These are phyloP conservation scores for Porites australiensis DNA, from an alignment of 64 coral and sea anemone genomes.

Conservation along the genomic window DNA sequence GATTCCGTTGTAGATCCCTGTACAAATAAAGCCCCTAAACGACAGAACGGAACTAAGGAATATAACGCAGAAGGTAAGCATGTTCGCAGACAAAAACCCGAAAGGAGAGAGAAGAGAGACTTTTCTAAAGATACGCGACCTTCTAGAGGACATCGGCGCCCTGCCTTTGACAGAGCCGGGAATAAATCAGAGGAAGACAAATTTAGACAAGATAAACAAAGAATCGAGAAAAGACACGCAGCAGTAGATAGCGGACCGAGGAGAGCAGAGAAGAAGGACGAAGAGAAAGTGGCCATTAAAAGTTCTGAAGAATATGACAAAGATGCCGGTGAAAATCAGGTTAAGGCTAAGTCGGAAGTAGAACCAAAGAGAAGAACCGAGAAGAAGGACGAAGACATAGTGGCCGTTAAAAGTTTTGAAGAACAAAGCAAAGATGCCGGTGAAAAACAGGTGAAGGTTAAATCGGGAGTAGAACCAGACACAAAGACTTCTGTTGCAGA, in stretches of 20 bases:
- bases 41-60: background rate
- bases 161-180: background rate
- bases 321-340: too few species aligned
- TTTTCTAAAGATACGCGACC: background rate
- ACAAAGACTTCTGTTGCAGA: background rate
- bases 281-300: background rate
- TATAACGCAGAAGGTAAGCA: background rate
- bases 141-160: background rate
- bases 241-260: background rate
- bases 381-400: background rate
- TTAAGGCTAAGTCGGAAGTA: too few species aligned
- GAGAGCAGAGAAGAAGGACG: background rate
- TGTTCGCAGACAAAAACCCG: background rate
- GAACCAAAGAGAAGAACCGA: background rate
- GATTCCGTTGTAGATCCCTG: background rate
- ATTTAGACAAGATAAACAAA: background rate
- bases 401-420: background rate
- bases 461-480: background rate
- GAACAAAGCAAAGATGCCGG: background rate
- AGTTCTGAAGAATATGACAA: background rate
- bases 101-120: background rate
- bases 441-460: too few species aligned
- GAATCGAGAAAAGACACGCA: background rate
- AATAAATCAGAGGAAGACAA: background rate
- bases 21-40: background rate